These are phyloP conservation scores for Aotus griseimembra DNA, from an alignment of 2,797 vertebrate species.

Conservation along the genomic window DNA sequence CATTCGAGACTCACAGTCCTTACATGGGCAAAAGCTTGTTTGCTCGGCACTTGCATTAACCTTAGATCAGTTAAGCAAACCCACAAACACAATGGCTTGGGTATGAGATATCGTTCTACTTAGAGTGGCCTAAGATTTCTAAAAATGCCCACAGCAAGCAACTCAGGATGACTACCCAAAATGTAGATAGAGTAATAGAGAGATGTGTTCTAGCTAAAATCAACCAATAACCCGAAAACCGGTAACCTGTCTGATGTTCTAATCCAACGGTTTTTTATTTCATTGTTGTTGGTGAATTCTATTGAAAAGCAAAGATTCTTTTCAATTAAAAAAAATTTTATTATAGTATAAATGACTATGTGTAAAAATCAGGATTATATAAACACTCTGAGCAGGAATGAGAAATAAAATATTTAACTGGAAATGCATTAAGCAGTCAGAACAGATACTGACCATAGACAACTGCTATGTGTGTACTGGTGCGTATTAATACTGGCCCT, in stretches of 20 bases:
- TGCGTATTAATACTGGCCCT: fast-evolving
- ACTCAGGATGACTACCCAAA: neutral
- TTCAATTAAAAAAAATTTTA: neutral
- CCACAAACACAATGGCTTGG: neutral
- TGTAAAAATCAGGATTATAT: neutral
- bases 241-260: neutral
- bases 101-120: neutral
- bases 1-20: neutral
- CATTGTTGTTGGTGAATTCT: neutral
- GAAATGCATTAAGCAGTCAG: neutral
- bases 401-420: neutral
- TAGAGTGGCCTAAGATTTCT: neutral
- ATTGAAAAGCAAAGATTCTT: neutral
- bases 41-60: neutral
- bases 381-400: neutral
- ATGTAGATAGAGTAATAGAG: neutral
- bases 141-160: neutral
- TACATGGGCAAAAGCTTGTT: constrained; percentile 21
- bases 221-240: neutral
- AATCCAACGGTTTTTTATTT: neutral
- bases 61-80: constrained; percentile 53
- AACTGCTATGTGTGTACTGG: neutral
- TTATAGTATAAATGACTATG: neutral
- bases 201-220: neutral
- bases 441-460: neutral